Conservation (phyloP, 2,113 vertebrate species). For the Toxotes chatareus region DNA sequence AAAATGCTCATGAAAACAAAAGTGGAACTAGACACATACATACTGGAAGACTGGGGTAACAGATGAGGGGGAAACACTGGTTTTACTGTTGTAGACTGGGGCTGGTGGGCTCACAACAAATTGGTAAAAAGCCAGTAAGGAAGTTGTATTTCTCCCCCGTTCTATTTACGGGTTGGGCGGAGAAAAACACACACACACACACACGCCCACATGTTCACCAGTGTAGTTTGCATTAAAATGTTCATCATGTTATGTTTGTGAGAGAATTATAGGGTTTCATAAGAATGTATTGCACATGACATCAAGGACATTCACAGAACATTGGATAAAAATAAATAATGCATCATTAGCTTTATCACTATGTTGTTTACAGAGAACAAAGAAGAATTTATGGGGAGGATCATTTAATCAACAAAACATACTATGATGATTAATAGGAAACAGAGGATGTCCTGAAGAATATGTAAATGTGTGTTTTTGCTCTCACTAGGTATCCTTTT, state of each 20-base stretch:
- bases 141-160: conserved; percentile 15
- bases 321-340: conserved; percentile 37
- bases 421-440: conserved; percentile 38
- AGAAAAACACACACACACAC: background rate
- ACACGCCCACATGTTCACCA: background rate
- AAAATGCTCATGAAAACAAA: conserved; percentile 3
- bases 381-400: conserved; percentile 17
- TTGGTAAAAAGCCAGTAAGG: conserved; percentile 5
- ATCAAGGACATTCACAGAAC: conserved; percentile 24
- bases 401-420: conserved; percentile 58
- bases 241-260: conserved; percentile 1
- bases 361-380: conserved; percentile 47
- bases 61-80: conserved; percentile 15
- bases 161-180: background rate
- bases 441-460: conserved; percentile 39
- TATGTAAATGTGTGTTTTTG: conserved; percentile 41
- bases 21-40: conserved; percentile 3
- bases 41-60: conserved; percentile 1
- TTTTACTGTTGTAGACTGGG: background rate
- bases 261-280: background rate
- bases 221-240: background rate
- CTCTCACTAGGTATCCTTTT: conserved; percentile 22
- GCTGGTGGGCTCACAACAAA: conserved; percentile 7
- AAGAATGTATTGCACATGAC: background rate
- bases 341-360: conserved; percentile 27